Evolutionary conservation across 1,140 invertebrate genomes (phyloP).

Genomic region (Meloidogyne hapla): DNA sequence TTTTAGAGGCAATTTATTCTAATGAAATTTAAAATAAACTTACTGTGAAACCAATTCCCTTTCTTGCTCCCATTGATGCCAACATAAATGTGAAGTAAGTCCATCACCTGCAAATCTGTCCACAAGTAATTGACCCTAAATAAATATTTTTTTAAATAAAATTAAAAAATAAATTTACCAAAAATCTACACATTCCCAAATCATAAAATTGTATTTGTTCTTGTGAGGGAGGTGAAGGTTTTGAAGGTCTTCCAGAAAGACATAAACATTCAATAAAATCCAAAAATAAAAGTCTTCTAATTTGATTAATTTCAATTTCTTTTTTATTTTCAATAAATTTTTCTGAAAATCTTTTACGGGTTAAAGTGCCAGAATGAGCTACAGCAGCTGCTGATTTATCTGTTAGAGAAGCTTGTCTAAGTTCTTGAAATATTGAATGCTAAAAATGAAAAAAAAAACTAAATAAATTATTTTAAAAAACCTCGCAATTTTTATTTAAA

Average conservation of each 20-base stretch:
- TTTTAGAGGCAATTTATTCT: not conserved
- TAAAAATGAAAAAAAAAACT: not conserved
- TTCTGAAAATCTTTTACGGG: conserved; percentile 7
- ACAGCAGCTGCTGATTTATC: conserved; percentile 25
- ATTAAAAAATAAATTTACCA: conserved; percentile 20
- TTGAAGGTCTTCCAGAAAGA: conserved; percentile 32
- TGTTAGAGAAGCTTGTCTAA: conserved; percentile 22
- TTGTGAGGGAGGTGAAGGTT: conserved; percentile 63
- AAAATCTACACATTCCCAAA: conserved; percentile 22
- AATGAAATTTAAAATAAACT: not conserved
- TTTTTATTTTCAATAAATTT: not conserved
- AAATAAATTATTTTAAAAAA: conserved; percentile 12
- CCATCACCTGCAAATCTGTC: conserved; percentile 24
- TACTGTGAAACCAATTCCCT: conserved; percentile 26
- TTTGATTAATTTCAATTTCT: conserved; percentile 10
- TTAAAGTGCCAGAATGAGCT: conserved; percentile 31
- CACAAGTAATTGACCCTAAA: conserved; percentile 24
- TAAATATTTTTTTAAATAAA: not conserved
- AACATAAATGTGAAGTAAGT: conserved; percentile 19
- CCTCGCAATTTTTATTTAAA: conserved; percentile 25
- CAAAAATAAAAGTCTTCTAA: conserved; percentile 30
- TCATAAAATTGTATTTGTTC: conserved; percentile 20
- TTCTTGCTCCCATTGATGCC: conserved; percentile 27
- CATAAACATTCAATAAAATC: conserved; percentile 39
- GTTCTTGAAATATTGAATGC: conserved; percentile 25